Evolutionary conservation across 2,888 invertebrate genomes (phyloP).

Genomic region (Drosophila borealis): DNA sequence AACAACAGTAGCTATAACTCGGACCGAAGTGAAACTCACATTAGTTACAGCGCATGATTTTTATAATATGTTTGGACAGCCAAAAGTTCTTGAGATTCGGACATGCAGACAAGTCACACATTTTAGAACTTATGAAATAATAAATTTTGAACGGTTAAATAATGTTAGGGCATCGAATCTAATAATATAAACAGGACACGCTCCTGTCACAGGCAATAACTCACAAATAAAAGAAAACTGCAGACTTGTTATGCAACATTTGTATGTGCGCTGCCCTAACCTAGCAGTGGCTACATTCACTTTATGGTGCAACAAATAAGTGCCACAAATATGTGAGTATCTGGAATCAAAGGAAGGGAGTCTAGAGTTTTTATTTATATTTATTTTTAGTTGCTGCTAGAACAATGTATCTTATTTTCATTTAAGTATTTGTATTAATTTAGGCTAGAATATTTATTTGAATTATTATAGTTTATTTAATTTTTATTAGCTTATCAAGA

Average conservation of each 20-base stretch:
- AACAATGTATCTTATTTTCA: no score
- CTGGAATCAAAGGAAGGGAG: no score
- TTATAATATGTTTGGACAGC: conserved; percentile 17
- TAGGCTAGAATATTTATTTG: no score
- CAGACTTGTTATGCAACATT: conserved; percentile 57
- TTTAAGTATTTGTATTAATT: no score
- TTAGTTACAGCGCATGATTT: conserved; percentile 73
- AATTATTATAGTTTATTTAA: no score
- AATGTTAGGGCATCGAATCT: conserved; percentile 17
- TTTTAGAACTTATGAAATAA: not conserved
- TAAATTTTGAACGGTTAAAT: conserved; percentile 44
- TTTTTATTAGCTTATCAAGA: not conserved
- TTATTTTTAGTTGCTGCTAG: no score
- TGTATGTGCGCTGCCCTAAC: conserved; percentile 8
- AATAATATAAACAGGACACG: conserved; percentile 60
- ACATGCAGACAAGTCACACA: conserved; percentile 18
- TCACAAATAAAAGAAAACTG: conserved; percentile 35
- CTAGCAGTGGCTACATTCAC: not conserved
- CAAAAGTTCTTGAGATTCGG: conserved; percentile 30
- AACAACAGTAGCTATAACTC: conserved; percentile 39
- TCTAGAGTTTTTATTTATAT: no score
- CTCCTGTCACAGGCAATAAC: conserved; percentile 51
- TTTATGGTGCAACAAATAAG: not conserved
- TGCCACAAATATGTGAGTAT: not conserved
- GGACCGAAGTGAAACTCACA: conserved; percentile 47